Conservation (phyloP, 2,888 invertebrate species). For the Syritta pipiens region DNA sequence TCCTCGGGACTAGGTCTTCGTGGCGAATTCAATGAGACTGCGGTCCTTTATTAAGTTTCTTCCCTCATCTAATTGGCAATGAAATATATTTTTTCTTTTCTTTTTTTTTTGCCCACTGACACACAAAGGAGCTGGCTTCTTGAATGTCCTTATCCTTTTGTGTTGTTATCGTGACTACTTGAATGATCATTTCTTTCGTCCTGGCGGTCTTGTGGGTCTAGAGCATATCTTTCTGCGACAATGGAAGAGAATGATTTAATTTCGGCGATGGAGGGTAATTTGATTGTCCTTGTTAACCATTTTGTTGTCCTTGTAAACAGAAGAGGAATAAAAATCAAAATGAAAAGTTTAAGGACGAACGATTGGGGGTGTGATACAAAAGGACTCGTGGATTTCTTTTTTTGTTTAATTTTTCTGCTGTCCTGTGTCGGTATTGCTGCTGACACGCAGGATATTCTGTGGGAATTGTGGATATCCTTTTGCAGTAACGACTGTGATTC, state of each 20-base stretch:
- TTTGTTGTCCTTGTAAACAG: constrained; percentile 50
- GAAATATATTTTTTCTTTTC: constrained; percentile 16
- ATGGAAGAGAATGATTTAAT: constrained; percentile 43
- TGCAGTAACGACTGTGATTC: constrained; percentile 30
- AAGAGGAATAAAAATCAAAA: constrained; percentile 43
- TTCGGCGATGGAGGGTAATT: constrained; percentile 48
- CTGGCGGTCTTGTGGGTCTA: neutral
- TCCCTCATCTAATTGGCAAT: constrained; percentile 52
- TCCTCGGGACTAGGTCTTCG: constrained; percentile 15
- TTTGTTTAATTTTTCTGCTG: constrained; percentile 25
- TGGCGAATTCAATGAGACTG: constrained; percentile 21
- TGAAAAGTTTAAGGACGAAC: constrained; percentile 21
- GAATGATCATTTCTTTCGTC: constrained; percentile 6
- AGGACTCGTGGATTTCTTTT: constrained; percentile 12
- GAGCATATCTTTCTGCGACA: neutral
- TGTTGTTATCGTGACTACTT: constrained; percentile 33
- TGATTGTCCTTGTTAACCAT: constrained; percentile 45
- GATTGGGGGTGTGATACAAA: neutral
- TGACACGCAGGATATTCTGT: constrained; percentile 57
- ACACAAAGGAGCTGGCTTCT: constrained; percentile 16
- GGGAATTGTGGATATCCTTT: constrained; percentile 40
- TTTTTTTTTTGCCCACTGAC: neutral
- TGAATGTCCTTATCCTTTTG: constrained; percentile 39
- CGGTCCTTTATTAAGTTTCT: constrained; percentile 45
- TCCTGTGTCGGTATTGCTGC: too few species aligned